A percentile compares a stretch with the other conserved stretches of the same genome.
phyloP scores from a whole-genome alignment of 2,113 vertebrate species.

The Antigone vipio region DNA sequence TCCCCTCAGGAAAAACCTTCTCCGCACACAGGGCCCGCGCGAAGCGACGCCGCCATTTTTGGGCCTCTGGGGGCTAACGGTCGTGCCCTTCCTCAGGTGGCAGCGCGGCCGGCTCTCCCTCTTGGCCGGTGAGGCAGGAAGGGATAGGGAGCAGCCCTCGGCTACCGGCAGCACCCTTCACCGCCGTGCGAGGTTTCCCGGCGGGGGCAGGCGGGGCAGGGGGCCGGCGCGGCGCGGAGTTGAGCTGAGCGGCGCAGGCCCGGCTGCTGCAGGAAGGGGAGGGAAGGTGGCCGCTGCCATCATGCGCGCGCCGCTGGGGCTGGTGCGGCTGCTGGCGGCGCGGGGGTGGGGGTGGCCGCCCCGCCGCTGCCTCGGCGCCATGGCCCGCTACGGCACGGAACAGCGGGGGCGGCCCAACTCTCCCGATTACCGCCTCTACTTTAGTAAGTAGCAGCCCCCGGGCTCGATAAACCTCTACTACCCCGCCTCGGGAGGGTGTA shows the following conservation, averaged over 20 bases:
- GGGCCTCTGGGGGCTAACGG: neutral
- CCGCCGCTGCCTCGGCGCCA: conserved; percentile 28
- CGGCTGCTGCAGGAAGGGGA: conserved; percentile 21
- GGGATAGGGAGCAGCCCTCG: too few species aligned
- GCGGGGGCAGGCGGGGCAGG: neutral
- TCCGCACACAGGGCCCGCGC: too few species aligned
- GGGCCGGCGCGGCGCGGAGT: neutral
- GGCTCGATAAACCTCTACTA: neutral
- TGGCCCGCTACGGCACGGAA: conserved; percentile 81
- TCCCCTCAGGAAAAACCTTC: too few species aligned
- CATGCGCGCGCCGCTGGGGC: neutral
- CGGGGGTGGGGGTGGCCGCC: neutral
- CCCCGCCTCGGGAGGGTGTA: neutral
- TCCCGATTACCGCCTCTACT: conserved; percentile 86
- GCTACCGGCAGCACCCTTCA: fast-evolving
- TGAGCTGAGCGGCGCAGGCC: neutral
- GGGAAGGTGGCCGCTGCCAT: neutral
- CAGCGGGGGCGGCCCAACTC: conserved; percentile 80
- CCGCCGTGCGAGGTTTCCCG: neutral
- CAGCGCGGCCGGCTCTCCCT: neutral
- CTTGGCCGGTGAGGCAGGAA: neutral
- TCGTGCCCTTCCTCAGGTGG: neutral
- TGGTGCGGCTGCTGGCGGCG: neutral
- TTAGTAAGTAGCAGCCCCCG: conserved; percentile 83
- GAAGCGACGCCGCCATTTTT: neutral